A percentile compares a stretch with the other conserved stretches of the same genome.
These are phyloP conservation scores for Sciurus niger DNA, from an alignment of 2,113 vertebrate species.

Conservation along the genomic window DNA sequence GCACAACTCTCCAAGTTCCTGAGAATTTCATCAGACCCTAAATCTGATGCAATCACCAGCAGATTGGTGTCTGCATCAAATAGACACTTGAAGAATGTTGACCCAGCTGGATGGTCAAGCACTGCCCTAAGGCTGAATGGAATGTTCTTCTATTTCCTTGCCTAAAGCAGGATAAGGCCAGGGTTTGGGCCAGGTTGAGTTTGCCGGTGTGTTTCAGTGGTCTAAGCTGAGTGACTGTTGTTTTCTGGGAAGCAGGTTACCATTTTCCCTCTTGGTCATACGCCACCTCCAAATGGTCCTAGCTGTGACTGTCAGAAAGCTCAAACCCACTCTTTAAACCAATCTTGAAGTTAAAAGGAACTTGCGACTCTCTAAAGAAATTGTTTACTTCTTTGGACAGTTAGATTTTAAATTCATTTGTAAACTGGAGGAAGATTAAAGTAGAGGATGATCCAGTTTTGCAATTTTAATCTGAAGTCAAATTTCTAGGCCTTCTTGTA, in stretches of 20 bases:
- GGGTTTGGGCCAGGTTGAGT: background rate
- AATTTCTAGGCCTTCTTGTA: constrained; percentile 41
- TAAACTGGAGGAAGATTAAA: background rate
- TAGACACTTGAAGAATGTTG: background rate
- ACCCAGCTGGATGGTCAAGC: background rate
- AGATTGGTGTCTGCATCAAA: no score
- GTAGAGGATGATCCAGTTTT: background rate
- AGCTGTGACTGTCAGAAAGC: background rate
- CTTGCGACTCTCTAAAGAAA: background rate
- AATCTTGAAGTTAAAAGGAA: background rate
- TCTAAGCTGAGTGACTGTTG: background rate
- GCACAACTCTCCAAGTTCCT: background rate
- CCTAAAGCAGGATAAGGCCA: background rate
- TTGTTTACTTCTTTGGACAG: background rate
- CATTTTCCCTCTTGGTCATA: background rate
- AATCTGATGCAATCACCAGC: background rate
- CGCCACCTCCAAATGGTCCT: background rate
- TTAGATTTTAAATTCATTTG: constrained; percentile 9
- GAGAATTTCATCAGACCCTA: background rate
- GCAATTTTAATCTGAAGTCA: constrained; percentile 37
- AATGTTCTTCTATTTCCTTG: background rate
- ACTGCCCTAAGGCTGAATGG: background rate
- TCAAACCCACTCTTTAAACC: background rate
- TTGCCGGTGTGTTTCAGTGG: background rate
- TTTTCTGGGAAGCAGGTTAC: background rate